A percentile compares a stretch with the other conserved stretches of the same genome.
Evolutionary conservation across 2,888 invertebrate genomes (phyloP).

Genomic region (Napeogenes sylphis): DNA sequence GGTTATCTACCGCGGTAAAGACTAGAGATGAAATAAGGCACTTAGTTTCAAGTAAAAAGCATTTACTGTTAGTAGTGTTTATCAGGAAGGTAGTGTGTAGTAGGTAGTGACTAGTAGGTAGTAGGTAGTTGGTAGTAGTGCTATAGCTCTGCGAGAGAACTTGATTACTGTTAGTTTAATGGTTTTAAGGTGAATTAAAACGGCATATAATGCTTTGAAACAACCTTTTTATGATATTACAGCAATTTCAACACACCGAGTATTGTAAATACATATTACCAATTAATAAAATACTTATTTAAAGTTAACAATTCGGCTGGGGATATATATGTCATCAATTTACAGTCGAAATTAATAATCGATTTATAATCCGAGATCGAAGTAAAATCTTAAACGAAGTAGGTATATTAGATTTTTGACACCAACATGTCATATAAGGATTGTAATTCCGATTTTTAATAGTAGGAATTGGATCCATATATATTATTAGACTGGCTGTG

Average conservation of each 20-base stretch:
- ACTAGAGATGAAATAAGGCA: background rate
- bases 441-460: no score
- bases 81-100: background rate
- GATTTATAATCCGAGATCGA: no score
- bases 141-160: slow-evolving; percentile 12
- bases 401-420: no score
- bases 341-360: no score
- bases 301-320: no score
- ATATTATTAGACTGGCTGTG: no score
- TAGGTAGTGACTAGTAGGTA: no score
- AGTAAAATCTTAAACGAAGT: no score
- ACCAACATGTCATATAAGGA: no score
- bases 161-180: slow-evolving; percentile 18
- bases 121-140: slow-evolving; percentile 10
- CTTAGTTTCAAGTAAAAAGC: slow-evolving; percentile 5
- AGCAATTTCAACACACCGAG: background rate
- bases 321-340: background rate
- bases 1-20: no score
- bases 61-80: slow-evolving; percentile 7
- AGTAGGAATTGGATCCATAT: no score
- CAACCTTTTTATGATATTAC: slow-evolving; percentile 8
- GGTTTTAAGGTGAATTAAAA: slow-evolving; percentile 17
- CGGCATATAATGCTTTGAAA: slow-evolving; percentile 13
- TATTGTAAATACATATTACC: background rate
- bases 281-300: background rate